Evolutionary conservation across 2,797 vertebrate genomes (phyloP).

Genomic region (Australoheros facetus): DNA sequence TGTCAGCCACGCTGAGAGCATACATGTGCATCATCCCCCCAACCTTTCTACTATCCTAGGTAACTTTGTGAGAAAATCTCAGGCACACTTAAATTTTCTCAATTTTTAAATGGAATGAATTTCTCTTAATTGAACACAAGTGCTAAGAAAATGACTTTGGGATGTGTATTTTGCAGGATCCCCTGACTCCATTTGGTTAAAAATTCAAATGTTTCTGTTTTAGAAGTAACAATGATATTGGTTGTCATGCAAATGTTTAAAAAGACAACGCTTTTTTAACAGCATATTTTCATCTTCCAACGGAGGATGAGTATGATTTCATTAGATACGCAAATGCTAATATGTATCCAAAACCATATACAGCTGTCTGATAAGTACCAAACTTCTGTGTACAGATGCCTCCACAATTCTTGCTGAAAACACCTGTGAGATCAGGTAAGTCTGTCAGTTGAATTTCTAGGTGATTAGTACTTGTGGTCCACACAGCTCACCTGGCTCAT

Average conservation of each 20-base stretch:
- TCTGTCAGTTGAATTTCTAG: neutral
- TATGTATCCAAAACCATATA: neutral
- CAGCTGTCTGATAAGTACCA: neutral
- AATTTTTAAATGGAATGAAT: neutral
- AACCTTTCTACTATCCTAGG: slow-evolving; percentile 86
- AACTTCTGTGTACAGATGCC: slow-evolving; percentile 52
- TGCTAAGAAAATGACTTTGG: neutral
- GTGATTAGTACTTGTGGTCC: neutral
- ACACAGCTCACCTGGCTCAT: accelerated
- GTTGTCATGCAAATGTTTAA: no score
- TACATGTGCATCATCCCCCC: slow-evolving; percentile 78
- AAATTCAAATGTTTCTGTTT: neutral
- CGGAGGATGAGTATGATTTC: neutral
- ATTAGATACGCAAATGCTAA: neutral
- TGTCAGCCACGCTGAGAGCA: slow-evolving; percentile 80
- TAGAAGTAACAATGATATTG: neutral
- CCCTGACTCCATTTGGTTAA: neutral
- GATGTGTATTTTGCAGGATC: neutral
- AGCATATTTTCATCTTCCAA: neutral
- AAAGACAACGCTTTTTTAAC: neutral
- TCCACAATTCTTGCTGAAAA: slow-evolving; percentile 30
- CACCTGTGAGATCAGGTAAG: slow-evolving; percentile 49
- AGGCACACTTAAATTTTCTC: neutral
- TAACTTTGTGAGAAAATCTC: slow-evolving; percentile 46
- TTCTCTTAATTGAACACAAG: neutral